Percentiles rank a stretch among this genome's conserved stretches.
These are phyloP conservation scores for Leucoraja erinaceus DNA, from an alignment of 2,113 vertebrate species.

Conservation along the genomic window DNA sequence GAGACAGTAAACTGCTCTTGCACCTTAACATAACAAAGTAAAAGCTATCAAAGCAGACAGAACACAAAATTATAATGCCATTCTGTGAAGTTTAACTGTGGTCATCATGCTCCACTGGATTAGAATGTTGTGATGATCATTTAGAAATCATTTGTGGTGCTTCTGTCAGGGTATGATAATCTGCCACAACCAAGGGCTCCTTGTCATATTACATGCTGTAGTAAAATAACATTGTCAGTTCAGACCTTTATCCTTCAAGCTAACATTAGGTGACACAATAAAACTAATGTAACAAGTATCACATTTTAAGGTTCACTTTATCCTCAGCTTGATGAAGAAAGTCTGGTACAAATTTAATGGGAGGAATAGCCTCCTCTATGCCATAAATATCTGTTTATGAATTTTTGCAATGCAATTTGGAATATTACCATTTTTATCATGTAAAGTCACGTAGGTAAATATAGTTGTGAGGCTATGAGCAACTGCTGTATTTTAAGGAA, in stretches of 20 bases:
- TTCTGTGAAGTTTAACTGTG: not conserved
- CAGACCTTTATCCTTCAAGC: not conserved
- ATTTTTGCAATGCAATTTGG: not conserved
- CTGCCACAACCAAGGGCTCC: not conserved
- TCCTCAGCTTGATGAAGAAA: not conserved
- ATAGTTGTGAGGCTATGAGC: no score
- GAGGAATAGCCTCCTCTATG: no score
- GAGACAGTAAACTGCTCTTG: not conserved
- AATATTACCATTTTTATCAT: not conserved
- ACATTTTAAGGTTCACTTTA: not conserved
- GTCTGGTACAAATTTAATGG: no score
- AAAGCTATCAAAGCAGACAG: not conserved
- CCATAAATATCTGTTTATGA: no score
- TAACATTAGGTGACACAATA: not conserved
- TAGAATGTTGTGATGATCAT: no score
- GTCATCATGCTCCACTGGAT: not conserved
- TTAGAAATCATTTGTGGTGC: no score
- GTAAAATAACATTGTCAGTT: not conserved
- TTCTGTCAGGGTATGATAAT: not conserved
- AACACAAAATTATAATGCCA: not conserved
- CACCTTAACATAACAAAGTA: not conserved
- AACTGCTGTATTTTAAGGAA: not conserved
- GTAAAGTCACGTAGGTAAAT: not conserved
- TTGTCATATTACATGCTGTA: not conserved
- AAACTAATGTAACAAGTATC: not conserved